Evolutionary conservation across 2,113 vertebrate genomes (phyloP).

Genomic region (Pithys albifrons): DNA sequence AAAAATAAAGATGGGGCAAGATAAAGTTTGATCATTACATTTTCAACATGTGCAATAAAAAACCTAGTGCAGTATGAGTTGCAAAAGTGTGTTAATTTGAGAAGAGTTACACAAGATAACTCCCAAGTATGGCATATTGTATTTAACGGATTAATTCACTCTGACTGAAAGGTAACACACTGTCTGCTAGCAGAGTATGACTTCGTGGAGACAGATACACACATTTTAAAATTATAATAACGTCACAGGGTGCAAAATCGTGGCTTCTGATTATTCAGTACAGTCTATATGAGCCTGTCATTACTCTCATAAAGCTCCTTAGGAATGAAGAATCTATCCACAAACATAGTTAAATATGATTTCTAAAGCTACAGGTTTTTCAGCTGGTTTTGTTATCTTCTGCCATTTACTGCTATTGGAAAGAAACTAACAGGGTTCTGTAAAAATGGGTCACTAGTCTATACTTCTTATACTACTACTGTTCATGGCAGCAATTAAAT

Average conservation of each 20-base stretch:
- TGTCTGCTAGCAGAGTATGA: neutral
- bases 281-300: neutral
- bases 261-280: neutral
- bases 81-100: neutral
- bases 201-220: neutral
- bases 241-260: neutral
- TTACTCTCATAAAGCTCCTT: neutral
- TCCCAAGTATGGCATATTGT: neutral
- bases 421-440: neutral
- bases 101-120: neutral
- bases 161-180: neutral
- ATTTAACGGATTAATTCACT: neutral
- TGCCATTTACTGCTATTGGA: neutral
- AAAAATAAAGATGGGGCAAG: neutral
- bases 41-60: neutral
- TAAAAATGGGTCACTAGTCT: neutral
- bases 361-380: neutral
- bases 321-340: neutral
- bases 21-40: neutral
- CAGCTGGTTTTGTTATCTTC: neutral
- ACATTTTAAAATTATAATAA: neutral
- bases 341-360: neutral
- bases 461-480: neutral
- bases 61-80: neutral
- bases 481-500: neutral